Conservation (phyloP, 1,140 invertebrate genomes). For the Drosophila arizonae region DNA sequence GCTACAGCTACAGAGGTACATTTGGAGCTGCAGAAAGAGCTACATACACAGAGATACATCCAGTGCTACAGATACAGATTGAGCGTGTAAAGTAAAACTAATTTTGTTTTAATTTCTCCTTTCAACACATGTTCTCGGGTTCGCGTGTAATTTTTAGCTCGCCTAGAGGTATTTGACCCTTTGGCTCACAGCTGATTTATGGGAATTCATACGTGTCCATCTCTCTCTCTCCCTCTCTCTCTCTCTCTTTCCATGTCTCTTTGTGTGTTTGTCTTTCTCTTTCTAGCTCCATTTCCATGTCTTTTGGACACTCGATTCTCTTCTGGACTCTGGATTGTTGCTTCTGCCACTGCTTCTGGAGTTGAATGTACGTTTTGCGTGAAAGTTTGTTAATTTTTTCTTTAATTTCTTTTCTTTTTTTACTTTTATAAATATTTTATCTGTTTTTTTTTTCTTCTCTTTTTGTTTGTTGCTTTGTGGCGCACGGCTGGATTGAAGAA, state of each 20-base stretch:
- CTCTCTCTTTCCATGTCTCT: not conserved
- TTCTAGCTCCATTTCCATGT: constrained; percentile 30
- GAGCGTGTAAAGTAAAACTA: constrained; percentile 67
- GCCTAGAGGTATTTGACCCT: constrained; percentile 80
- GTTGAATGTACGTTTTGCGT: constrained; percentile 79
- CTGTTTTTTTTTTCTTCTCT: constrained; percentile 46
- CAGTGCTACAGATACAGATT: constrained; percentile 13
- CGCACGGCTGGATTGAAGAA: constrained; percentile 64
- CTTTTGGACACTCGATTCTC: constrained; percentile 36
- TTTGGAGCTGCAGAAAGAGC: not conserved
- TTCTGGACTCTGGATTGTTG: constrained; percentile 40
- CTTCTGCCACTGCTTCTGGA: constrained; percentile 15
- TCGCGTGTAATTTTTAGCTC: constrained; percentile 78
- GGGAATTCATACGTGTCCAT: constrained; percentile 77
- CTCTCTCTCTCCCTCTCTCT: constrained; percentile 30
- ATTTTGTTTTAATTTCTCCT: constrained; percentile 78
- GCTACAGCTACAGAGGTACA: constrained; percentile 7
- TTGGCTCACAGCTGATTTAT: constrained; percentile 82
- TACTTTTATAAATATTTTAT: constrained; percentile 18
- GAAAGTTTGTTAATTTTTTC: constrained; percentile 67
- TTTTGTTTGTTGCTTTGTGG: constrained; percentile 73
- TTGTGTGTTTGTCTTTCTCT: not conserved
- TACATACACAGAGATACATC: constrained; percentile 10
- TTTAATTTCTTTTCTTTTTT: constrained; percentile 21
- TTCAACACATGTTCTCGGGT: constrained; percentile 71